A percentile compares a stretch with the other conserved stretches of the same genome.
Evolutionary conservation across 2,113 vertebrate genomes (phyloP).

Genomic region (Electrona antarctica): DNA sequence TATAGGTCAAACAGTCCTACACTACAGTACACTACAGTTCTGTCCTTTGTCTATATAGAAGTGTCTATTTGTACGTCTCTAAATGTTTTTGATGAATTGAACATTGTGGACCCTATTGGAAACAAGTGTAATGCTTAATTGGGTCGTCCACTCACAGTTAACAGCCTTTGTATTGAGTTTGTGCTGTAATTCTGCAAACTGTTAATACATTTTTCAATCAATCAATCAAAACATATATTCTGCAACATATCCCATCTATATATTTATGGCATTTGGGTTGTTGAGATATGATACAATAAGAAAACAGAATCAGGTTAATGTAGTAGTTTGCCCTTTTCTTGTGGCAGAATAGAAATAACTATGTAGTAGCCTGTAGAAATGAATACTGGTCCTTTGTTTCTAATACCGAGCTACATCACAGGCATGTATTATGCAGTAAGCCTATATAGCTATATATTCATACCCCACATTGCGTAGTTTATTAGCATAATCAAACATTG

Average conservation of each 20-base stretch:
- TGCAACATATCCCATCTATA: background rate
- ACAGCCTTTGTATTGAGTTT: too few species aligned
- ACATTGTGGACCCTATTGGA: too few species aligned
- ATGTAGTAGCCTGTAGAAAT: background rate
- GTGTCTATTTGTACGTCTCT: too few species aligned
- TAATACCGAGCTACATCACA: slow-evolving; percentile 16
- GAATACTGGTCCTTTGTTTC: slow-evolving; percentile 3
- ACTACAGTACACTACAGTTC: too few species aligned
- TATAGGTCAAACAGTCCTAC: background rate
- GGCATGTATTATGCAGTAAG: slow-evolving; percentile 28
- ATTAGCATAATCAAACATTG: slow-evolving; percentile 62
- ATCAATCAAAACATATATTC: too few species aligned
- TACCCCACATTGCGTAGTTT: slow-evolving; percentile 38
- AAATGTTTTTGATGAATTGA: too few species aligned
- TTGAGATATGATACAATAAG: background rate
- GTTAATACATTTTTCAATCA: too few species aligned
- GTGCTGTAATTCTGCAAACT: too few species aligned
- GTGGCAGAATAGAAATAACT: background rate
- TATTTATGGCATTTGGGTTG: background rate
- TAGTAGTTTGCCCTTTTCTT: background rate
- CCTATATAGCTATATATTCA: slow-evolving; percentile 37
- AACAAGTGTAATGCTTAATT: too few species aligned
- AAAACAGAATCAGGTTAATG: background rate
- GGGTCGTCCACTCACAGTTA: too few species aligned
- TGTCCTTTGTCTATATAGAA: too few species aligned